Evolutionary conservation across 2,113 vertebrate species (phyloP).

Genomic region (Nibea coibor): DNA sequence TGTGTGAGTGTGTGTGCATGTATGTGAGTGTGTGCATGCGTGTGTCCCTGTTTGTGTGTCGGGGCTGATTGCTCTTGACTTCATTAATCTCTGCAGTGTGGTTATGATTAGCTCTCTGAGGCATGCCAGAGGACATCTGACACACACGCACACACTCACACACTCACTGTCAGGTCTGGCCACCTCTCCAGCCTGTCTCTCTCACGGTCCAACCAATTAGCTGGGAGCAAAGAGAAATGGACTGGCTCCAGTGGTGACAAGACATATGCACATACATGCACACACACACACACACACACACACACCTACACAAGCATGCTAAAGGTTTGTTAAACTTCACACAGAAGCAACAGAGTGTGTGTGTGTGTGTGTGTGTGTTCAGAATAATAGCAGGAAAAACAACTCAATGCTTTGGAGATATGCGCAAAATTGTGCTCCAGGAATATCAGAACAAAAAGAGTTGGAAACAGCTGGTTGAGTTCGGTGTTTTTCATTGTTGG

Average conservation of each 20-base stretch:
- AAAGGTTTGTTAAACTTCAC: constrained; percentile 26
- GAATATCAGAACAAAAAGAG: not conserved
- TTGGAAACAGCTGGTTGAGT: not conserved
- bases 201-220: constrained; percentile 68
- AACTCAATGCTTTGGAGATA: not conserved
- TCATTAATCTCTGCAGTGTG: constrained; percentile 84
- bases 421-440: not conserved
- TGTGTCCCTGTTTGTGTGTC: constrained; percentile 75
- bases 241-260: constrained; percentile 43
- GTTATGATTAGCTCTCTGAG: constrained; percentile 83
- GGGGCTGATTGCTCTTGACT: constrained; percentile 82
- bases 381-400: not conserved
- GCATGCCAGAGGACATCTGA: constrained; percentile 80
- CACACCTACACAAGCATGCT: constrained; percentile 19
- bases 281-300: not conserved
- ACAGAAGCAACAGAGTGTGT: not conserved
- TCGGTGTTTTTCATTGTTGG: not conserved
- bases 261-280: not conserved
- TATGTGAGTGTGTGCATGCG: constrained; percentile 39
- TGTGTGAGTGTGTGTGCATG: constrained; percentile 52
- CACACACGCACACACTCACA: constrained; percentile 50
- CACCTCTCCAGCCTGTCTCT: constrained; percentile 71
- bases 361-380: not conserved
- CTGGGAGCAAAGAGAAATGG: constrained; percentile 59
- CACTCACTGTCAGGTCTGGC: constrained; percentile 68